A percentile compares a stretch with the other conserved stretches of the same genome.
phyloP scores from a whole-genome alignment of 2,888 invertebrate genomes.

The Acanthococcus lagerstroemiae region DNA sequence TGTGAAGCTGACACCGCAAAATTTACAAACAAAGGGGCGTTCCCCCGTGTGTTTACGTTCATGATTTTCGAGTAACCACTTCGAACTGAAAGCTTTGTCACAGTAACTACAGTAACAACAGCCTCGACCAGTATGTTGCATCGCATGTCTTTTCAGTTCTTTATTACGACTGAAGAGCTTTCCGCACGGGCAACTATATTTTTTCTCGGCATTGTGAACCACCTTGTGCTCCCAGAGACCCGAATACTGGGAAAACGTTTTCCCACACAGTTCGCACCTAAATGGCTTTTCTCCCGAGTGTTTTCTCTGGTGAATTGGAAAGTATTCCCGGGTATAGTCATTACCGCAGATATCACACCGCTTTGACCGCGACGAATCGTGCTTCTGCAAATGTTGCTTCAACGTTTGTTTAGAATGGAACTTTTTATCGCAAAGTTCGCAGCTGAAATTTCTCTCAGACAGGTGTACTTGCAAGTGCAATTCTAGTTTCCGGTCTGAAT shows the following conservation, averaged over 20 bases:
- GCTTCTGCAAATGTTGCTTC: conserved; percentile 4
- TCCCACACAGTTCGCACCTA: conserved; percentile 1
- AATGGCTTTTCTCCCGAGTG: conserved; percentile 19
- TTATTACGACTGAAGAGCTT: not conserved
- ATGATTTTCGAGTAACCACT: conserved; percentile 16
- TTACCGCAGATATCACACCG: conserved; percentile 11
- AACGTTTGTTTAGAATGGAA: not conserved
- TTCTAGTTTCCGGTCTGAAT: not conserved
- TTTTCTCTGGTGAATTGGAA: conserved; percentile 1
- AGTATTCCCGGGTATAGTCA: conserved; percentile 1
- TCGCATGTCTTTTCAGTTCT: conserved; percentile 7
- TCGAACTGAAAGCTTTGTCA: conserved; percentile 6
- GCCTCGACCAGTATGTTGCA: not conserved
- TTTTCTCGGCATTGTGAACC: not conserved
- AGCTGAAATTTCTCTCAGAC: conserved; percentile 2
- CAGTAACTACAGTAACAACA: conserved; percentile 11
- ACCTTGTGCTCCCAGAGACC: conserved; percentile 13
- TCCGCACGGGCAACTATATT: conserved; percentile 8
- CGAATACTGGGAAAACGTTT: not conserved
- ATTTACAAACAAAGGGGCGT: conserved; percentile 1
- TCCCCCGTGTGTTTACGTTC: conserved; percentile 18
- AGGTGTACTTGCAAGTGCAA: conserved; percentile 6
- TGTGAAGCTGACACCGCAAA: not conserved
- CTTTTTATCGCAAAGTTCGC: not conserved
- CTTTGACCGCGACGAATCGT: not conserved